Conservation (phyloP, 2,797 vertebrate species). For the Tiaroga cobitis region DNA sequence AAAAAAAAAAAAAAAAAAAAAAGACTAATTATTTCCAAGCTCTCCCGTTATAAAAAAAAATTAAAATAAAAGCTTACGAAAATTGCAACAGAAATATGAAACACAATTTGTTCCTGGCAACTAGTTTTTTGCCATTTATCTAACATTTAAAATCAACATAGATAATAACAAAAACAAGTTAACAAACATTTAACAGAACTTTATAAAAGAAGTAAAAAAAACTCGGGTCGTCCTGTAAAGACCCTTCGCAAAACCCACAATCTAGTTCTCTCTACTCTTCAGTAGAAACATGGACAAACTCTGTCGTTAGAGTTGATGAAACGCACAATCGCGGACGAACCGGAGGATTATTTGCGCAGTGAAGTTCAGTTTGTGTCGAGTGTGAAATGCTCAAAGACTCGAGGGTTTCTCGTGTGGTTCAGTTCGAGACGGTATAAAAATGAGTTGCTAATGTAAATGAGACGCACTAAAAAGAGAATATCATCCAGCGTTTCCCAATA, state of each 20-base stretch:
- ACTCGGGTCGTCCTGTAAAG: conserved; percentile 72
- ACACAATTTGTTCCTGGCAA: conserved; percentile 74
- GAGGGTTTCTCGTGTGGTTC: not conserved
- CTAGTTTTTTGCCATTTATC: conserved; percentile 39
- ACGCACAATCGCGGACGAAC: no score
- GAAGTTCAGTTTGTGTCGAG: no score
- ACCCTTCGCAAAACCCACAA: conserved; percentile 66
- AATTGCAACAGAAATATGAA: conserved; percentile 59
- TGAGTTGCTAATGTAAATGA: not conserved
- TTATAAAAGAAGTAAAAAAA: conserved; percentile 63
- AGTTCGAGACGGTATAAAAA: not conserved
- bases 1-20: no score
- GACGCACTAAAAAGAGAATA: not conserved
- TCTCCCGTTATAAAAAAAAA: conserved; percentile 9
- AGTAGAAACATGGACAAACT: conserved; percentile 59
- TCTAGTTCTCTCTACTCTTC: conserved; percentile 57
- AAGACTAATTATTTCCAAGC: conserved; percentile 51
- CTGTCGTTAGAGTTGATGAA: not conserved
- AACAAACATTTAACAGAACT: conserved; percentile 48
- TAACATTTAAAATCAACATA: conserved; percentile 45
- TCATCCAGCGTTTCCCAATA: conserved; percentile 29
- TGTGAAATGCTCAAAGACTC: no score
- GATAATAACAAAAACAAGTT: conserved; percentile 48
- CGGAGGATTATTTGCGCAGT: no score
- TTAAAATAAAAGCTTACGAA: conserved; percentile 12